Conservation (phyloP, 1,140 invertebrate genomes). For the Holotrichia oblita region DNA sequence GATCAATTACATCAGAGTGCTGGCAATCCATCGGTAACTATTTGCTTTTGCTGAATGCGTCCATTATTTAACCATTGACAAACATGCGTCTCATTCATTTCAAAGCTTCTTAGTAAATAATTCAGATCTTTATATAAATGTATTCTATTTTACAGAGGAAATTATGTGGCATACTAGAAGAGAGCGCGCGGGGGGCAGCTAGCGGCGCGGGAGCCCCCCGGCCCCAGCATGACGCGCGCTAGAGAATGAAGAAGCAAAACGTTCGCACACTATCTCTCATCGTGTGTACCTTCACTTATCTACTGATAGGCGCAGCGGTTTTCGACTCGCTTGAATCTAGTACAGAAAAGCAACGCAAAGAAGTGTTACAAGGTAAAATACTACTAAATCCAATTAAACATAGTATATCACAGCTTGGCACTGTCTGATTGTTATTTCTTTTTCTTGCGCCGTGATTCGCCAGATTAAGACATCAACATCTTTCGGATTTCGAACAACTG, state of each 20-base stretch:
- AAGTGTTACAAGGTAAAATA: conserved; percentile 78
- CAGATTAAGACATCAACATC: too few species aligned
- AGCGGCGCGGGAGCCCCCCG: conserved; percentile 58
- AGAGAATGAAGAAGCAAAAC: conserved; percentile 95
- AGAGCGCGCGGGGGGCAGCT: conserved; percentile 56
- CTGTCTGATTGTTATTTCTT: too few species aligned
- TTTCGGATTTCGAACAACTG: too few species aligned
- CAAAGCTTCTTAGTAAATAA: background rate
- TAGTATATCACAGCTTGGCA: too few species aligned
- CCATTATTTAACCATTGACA: too few species aligned
- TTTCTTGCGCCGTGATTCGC: too few species aligned
- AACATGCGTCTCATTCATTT: too few species aligned
- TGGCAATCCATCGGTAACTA: too few species aligned
- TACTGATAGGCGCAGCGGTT: conserved; percentile 97
- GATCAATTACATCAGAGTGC: too few species aligned
- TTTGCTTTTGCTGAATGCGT: too few species aligned
- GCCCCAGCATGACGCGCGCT: conserved; percentile 60
- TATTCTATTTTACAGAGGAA: conserved; percentile 46
- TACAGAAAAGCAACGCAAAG: conserved; percentile 87
- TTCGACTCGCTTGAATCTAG: conserved; percentile 98
- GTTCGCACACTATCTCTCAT: conserved; percentile 98
- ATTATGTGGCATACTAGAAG: conserved; percentile 51
- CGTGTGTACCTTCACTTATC: conserved; percentile 98
- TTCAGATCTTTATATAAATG: too few species aligned
- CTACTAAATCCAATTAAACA: too few species aligned